Base-by-base conservation (phyloP, 2,888 invertebrate genomes). In the Caenorhabditis imperialis region DNA sequence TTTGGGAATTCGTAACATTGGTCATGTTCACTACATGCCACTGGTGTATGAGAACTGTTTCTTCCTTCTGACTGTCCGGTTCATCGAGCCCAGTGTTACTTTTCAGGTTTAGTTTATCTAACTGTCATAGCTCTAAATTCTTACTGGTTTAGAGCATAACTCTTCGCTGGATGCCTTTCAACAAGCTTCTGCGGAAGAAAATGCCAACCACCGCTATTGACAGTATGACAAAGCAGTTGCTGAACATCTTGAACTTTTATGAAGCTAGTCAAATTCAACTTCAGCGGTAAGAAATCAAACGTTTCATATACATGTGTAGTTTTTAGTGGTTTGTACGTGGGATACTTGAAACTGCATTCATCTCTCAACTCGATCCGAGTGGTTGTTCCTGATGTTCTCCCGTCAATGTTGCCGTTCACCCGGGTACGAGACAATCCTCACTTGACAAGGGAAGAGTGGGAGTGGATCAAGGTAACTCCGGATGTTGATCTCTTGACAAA, bases 331-430 rank as follows among this genome's bases (percentile, higher is more conserved):
- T 91, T 99, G 22, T 98, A 99, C 90, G 90, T 99, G 81, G 95
- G 96, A 38, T 99, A 97, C 90, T 91, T 99, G 77, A 97, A 98
- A 89, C 93, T 98, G 91, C 94, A 95, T 88, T 96, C 96, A 1
- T 94, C 98, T 62, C 45, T 84, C 20, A 83, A 81, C 58, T 75
- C 79, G 0, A 83, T 85, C 27, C 72, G 83, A 44, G 93, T 98
- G 10, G 93, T 98, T 47, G 96, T 96, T 23, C 94, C 96, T 0
- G 92, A 93, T 58, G 93, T 94, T 86, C 92, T 94, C 1, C 98
- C 98, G 4, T 98, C 96, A 89, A 94, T 96, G 81, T 91, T 98
- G 79, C 98, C 98, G 0, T 94, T 96, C 88, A 93, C 93, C 77
- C 94, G 94, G 89, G 92, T 98, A 37, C 91, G 98, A 73, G 94